These are phyloP conservation scores for Chaetura pelagica DNA, from an alignment of 2,113 vertebrate genomes.

Conservation along the genomic window DNA sequence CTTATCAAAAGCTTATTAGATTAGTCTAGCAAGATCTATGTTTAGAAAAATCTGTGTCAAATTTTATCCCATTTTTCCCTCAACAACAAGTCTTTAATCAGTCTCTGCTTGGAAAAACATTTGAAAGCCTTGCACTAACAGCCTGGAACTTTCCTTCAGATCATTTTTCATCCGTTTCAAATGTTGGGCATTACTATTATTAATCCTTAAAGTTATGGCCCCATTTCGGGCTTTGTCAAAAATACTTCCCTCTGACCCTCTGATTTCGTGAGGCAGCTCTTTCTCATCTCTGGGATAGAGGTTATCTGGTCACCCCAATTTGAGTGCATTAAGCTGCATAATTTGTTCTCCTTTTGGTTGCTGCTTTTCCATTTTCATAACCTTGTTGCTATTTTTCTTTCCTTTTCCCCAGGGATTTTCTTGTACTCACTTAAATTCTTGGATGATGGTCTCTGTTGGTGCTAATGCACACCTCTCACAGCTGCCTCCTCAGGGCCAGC, in stretches of 20 bases:
- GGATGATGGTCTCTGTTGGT: neutral
- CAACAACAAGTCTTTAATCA: conserved; percentile 57
- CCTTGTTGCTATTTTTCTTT: neutral
- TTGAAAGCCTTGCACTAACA: conserved; percentile 3
- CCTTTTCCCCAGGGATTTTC: neutral
- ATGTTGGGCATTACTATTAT: neutral
- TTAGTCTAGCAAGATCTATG: conserved; percentile 61
- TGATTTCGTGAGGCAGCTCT: neutral
- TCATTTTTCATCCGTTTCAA: conserved; percentile 40
- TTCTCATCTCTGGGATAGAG: neutral
- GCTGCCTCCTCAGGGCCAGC: neutral
- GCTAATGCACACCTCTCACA: neutral
- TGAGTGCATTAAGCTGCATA: conserved; percentile 3
- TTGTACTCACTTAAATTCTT: neutral
- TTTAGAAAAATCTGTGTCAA: conserved; percentile 66
- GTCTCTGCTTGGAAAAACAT: conserved; percentile 47
- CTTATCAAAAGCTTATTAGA: conserved; percentile 56
- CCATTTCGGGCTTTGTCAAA: neutral
- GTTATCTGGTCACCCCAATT: neutral
- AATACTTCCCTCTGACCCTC: conserved; percentile 17
- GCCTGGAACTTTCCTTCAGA: conserved; percentile 49
- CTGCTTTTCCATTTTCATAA: neutral
- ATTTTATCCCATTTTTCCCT: conserved; percentile 55
- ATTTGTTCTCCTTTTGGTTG: conserved; percentile 2
- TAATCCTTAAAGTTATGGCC: conserved; percentile 9